A percentile compares a stretch with the other conserved stretches of the same genome.
phyloP scores from a whole-genome alignment of 2,113 vertebrate genomes.

The Cricetomys ansorgei region DNA sequence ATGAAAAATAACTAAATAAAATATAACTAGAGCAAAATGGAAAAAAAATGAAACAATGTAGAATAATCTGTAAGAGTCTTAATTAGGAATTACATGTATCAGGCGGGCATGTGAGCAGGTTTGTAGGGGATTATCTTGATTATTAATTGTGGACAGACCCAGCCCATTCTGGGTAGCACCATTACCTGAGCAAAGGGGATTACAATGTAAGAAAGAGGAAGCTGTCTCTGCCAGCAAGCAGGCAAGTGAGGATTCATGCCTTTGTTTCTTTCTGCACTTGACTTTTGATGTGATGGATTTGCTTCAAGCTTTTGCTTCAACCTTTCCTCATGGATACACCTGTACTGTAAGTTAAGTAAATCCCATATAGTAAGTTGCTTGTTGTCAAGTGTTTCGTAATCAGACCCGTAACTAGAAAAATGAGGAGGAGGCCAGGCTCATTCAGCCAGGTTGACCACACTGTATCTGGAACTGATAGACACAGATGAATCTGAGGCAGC shows the following conservation, averaged over 20 bases:
- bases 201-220: not conserved
- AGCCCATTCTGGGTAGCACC: not conserved
- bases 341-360: not conserved
- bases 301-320: not conserved
- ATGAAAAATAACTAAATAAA: not conserved
- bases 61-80: not conserved
- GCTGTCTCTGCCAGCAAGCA: not conserved
- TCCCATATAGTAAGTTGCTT: not conserved
- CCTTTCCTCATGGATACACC: not conserved
- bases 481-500: not conserved
- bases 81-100: not conserved
- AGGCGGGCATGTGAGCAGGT: not conserved
- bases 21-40: not conserved
- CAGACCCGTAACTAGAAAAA: not conserved
- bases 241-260: no score
- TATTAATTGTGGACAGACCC: not conserved
- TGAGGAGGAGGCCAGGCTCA: not conserved
- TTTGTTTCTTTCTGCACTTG: not conserved
- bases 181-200: not conserved
- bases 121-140: not conserved
- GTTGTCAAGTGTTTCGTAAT: not conserved
- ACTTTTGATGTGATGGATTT: not conserved
- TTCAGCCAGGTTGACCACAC: not conserved
- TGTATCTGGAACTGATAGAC: not conserved
- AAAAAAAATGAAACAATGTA: not conserved